Evolutionary conservation across 2,797 vertebrate genomes (phyloP), one percentile per base, ranked within the genome.

Genomic region (Arnoldichthys spilopterus): DNA sequence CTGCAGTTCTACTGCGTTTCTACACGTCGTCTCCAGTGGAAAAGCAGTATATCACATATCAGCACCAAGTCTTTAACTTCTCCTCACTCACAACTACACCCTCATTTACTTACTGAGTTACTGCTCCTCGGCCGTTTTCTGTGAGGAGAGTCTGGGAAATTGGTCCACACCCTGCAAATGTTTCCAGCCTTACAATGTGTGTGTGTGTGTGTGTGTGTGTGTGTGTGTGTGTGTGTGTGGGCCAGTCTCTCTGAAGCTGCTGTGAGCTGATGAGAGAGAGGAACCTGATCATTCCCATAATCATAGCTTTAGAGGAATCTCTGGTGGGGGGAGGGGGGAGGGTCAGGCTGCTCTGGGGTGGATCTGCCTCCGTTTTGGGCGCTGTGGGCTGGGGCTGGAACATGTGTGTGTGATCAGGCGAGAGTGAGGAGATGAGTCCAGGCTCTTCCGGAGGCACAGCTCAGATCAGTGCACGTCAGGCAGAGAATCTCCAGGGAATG

Each of bases 71-170:
- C 22, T 54, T 22, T 22, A 71, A 67, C n/a, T 67, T 26, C 43
- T 58, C 54, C 54, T 26, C 12, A 20, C 59, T 34, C 32, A 16
- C 37, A 71, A 37, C 68, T 54, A 18, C 51, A 22, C 13, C 30
- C 16, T 56, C 6, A 62, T 84, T 87, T 67, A 6, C 84, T 81
- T 76, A 49, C 82, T 12, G 40, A 74, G 24, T 74, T 54, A 76
- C 64, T 83, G 59, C 81, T 86, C 80, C 72, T 30, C 30, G 77
- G 43, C 24, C 75, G 76, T 79, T 83, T 77, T 80, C 75, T 76
- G 66, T 56, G 43, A 63, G 71, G 28, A 77, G 83, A 83, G 16
- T 82, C 72, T n/a, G 78, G 81, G 76, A 37, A 54, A 34, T n/a
- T 24, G 12, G 20, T 16, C 40, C 62, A 67, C 51, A 54, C 30